Evolutionary conservation across 1,140 invertebrate species (phyloP).

Genomic region (Pogonomyrmex californicus): DNA sequence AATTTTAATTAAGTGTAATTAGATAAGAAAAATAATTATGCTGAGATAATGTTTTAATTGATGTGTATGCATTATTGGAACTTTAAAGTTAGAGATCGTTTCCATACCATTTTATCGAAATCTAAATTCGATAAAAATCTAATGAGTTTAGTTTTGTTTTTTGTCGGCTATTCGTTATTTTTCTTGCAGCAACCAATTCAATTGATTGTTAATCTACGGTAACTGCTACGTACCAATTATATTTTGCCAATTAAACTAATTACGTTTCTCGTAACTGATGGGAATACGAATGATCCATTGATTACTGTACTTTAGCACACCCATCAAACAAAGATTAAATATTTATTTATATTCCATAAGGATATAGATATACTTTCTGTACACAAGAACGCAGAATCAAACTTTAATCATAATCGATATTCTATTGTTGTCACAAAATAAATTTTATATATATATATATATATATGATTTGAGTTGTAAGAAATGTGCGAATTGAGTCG

Average conservation of each 20-base stretch:
- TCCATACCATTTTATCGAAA: background rate
- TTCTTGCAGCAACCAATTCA: background rate
- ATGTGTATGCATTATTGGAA: background rate
- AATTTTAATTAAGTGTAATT: background rate
- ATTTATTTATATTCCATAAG: background rate
- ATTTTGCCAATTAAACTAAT: constrained; percentile 52
- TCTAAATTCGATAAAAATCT: background rate
- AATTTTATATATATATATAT: background rate
- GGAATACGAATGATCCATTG: constrained; percentile 11
- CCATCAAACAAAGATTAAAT: background rate
- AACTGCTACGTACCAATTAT: constrained; percentile 19
- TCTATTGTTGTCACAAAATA: background rate
- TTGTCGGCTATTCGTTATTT: background rate
- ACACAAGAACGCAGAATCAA: background rate
- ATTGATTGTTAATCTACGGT: constrained; percentile 32
- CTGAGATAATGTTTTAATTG: background rate
- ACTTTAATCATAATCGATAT: background rate
- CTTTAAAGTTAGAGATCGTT: background rate
- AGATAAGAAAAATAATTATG: background rate
- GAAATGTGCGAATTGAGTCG: background rate
- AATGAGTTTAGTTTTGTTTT: background rate
- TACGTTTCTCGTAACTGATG: background rate
- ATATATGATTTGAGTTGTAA: background rate
- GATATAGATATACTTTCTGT: background rate
- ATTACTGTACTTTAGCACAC: background rate